Base-by-base conservation (phyloP, 2,113 vertebrate species). In the Chaenogobius annularis region DNA sequence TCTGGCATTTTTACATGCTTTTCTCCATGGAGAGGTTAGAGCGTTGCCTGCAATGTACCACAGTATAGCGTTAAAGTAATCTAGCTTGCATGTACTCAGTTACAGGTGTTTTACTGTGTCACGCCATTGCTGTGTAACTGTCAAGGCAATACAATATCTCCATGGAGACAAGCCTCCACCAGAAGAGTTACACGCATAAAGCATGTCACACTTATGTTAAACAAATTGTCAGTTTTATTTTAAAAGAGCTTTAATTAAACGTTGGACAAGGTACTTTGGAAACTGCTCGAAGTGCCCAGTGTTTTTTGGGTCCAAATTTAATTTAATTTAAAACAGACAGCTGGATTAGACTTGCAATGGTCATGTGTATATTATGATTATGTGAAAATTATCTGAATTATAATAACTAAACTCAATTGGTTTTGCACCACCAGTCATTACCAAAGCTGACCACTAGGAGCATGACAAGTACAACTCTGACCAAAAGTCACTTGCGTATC, bases 321-420 rank as follows among this genome's bases (percentile, higher is more conserved):
- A 8, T 17, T 61, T 13, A 11, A 14, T 35, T 35, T 22, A 17
- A 35, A 22, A 19, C 47, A 81, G 65, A 81, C 54, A 40, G 76
- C 59, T 87, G 70, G 91, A 92, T 95, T 95, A 95, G 93, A 92
- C 94, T 95, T 95, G 95, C 95, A 96, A 95, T 94, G 94, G 91
- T 93, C 93, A 73, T 10, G 3, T 66, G 43, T 69, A 23, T 46
- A 61, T 58, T 47, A 70, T 58, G 74, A 68, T 62, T 63, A 54
- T 54, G 19, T n/a, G 20, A 54, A 54, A 10, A 54, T 10, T 0
- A 50, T 5, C 47, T 50, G 47, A 19, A 50, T 50, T 50, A 50
- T 7, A 19, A 50, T 17, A n/a, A 54, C 50, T 10, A 69, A n/a
- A 31, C 63, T 81, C 68, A 69, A 74, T 83, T 54, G 55, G 46